phyloP scores from a whole-genome alignment of 2,888 invertebrate genomes.

The Caenorhabditis sp. region DNA sequence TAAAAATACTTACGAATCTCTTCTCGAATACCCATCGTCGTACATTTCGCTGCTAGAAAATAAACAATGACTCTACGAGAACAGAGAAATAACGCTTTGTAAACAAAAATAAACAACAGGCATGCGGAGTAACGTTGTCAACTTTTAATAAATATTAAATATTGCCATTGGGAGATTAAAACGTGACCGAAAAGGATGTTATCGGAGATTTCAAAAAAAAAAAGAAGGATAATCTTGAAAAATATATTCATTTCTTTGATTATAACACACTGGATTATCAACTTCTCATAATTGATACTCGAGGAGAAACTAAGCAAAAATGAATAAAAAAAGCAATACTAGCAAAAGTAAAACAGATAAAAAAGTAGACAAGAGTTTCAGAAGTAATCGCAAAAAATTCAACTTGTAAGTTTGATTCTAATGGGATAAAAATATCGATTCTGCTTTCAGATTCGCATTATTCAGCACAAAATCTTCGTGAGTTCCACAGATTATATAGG shows the following conservation, averaged over 20 bases:
- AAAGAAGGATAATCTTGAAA: not conserved
- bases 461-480: not conserved
- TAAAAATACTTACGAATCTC: not conserved
- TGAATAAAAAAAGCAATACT: not conserved
- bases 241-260: not conserved
- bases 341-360: not conserved
- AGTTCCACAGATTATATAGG: not conserved
- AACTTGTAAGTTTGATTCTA: not conserved
- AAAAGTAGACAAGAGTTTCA: not conserved
- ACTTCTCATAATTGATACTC: not conserved
- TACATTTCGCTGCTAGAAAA: not conserved
- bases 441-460: not conserved
- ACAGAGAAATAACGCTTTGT: not conserved
- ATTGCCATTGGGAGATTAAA: not conserved
- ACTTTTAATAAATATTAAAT: too few relatives aligned
- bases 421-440: too few relatives aligned
- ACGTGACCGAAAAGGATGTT: not conserved
- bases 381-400: not conserved
- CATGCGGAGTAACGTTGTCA: not conserved
- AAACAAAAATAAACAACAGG: not conserved
- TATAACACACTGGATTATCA: too few relatives aligned
- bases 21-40: not conserved
- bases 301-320: not conserved
- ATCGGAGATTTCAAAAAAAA: too few relatives aligned
- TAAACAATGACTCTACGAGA: not conserved